These are phyloP conservation scores for Tiaroga cobitis DNA, from an alignment of 2,797 vertebrate species.

Conservation along the genomic window DNA sequence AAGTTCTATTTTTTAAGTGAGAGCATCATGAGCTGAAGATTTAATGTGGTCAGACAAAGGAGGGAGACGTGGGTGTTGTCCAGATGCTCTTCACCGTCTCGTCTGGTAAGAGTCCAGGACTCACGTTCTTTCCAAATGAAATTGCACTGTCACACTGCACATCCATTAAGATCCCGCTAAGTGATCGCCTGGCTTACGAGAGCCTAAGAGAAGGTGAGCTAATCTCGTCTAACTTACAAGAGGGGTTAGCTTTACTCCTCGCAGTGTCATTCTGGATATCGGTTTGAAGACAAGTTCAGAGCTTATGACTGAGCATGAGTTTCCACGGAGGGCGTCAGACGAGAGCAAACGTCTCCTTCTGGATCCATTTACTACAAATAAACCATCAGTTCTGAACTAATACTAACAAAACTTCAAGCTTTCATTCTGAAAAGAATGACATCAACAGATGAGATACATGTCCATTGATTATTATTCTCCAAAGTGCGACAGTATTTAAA, in stretches of 20 bases:
- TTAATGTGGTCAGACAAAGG: constrained; percentile 36
- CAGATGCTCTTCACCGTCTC: constrained; percentile 13
- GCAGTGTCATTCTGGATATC: constrained; percentile 54
- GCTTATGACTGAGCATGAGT: constrained; percentile 34
- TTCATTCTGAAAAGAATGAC: neutral
- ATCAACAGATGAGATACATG: neutral
- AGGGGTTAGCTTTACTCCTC: constrained; percentile 41
- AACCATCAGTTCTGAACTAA: neutral
- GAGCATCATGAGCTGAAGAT: constrained; percentile 10
- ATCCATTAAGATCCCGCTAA: constrained; percentile 54
- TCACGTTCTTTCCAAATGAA: constrained; percentile 30
- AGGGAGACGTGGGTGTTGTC: constrained; percentile 37
- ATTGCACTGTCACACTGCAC: constrained; percentile 59
- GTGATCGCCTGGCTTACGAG: constrained; percentile 65
- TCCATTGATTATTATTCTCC: neutral
- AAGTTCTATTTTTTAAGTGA: constrained; percentile 5
- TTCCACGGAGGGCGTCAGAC: constrained; percentile 22
- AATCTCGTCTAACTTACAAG: constrained; percentile 59
- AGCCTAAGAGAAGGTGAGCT: constrained; percentile 69
- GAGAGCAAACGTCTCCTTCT: neutral
- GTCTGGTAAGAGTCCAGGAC: constrained; percentile 41
- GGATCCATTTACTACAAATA: neutral
- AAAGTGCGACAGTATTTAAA: neutral
- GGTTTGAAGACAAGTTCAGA: constrained; percentile 13
- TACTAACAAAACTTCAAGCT: neutral